These are phyloP conservation scores for Lutraria lutraria DNA, from an alignment of 2,888 invertebrate genomes.

Conservation along the genomic window DNA sequence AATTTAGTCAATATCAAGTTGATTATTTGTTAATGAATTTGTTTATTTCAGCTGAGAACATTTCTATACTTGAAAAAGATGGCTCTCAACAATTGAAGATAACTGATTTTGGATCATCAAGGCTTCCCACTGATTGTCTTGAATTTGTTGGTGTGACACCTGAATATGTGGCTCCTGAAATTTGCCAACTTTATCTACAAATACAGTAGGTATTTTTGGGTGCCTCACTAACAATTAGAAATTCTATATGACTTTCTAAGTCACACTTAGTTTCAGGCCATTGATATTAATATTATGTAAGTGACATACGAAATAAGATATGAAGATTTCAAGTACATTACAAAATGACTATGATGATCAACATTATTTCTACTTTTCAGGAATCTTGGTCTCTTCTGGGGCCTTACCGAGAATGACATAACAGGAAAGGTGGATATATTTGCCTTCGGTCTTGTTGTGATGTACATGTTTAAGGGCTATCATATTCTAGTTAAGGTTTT, in stretches of 20 bases:
- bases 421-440: conserved; percentile 70
- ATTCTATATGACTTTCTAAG: neutral
- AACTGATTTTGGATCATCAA: conserved; percentile 74
- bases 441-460: conserved; percentile 64
- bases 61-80: conserved; percentile 52
- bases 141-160: conserved; percentile 69
- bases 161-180: conserved; percentile 73
- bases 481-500: conserved; percentile 68
- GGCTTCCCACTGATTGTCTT: conserved; percentile 54
- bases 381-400: neutral
- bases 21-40: neutral
- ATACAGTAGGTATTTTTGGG: conserved; percentile 20
- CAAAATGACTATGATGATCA: neutral
- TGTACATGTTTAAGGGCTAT: conserved; percentile 66
- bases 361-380: neutral
- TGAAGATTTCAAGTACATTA: neutral
- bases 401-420: conserved; percentile 46
- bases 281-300: neutral
- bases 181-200: conserved; percentile 60
- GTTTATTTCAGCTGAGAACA: conserved; percentile 69
- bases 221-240: neutral
- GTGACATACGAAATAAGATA: neutral
- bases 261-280: neutral
- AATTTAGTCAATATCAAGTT: neutral
- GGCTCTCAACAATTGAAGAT: conserved; percentile 54